Evolutionary conservation across 2,113 vertebrate genomes (phyloP).

Genomic region (Copsychus sechellarum): DNA sequence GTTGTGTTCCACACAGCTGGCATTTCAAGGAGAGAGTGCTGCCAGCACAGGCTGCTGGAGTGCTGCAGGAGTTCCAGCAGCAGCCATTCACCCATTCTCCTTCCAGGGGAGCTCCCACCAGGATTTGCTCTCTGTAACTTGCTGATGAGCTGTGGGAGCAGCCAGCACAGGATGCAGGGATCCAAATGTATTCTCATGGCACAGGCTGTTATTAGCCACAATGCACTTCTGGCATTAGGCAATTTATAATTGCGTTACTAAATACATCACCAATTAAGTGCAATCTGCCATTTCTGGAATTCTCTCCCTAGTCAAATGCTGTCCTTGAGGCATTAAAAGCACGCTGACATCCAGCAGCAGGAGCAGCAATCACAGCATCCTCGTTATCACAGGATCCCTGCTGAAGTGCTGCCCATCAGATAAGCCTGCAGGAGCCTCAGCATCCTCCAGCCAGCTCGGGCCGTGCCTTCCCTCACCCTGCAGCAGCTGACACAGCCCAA

Average conservation of each 20-base stretch:
- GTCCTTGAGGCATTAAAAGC: conserved; percentile 6
- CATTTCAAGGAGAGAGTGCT: neutral
- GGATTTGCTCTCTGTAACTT: neutral
- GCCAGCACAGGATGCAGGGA: neutral
- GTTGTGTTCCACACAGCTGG: neutral
- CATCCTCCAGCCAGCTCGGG: neutral
- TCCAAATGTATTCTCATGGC: neutral
- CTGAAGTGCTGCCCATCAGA: neutral
- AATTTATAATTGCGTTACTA: conserved; percentile 16
- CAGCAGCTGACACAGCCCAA: neutral
- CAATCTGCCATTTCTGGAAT: conserved; percentile 56
- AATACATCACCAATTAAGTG: conserved; percentile 30
- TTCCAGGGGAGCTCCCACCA: neutral
- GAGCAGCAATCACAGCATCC: neutral
- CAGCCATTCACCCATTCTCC: neutral
- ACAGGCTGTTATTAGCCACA: neutral
- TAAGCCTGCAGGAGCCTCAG: neutral
- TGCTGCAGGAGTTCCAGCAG: neutral
- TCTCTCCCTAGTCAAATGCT: neutral
- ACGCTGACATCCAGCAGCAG: neutral
- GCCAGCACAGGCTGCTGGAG: neutral
- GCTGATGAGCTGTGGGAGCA: neutral
- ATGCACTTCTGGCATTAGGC: neutral
- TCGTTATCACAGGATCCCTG: neutral
- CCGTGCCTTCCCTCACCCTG: neutral